These are phyloP conservation scores for Diogma glabrata DNA, from an alignment of 2,888 invertebrate genomes.

Conservation along the genomic window DNA sequence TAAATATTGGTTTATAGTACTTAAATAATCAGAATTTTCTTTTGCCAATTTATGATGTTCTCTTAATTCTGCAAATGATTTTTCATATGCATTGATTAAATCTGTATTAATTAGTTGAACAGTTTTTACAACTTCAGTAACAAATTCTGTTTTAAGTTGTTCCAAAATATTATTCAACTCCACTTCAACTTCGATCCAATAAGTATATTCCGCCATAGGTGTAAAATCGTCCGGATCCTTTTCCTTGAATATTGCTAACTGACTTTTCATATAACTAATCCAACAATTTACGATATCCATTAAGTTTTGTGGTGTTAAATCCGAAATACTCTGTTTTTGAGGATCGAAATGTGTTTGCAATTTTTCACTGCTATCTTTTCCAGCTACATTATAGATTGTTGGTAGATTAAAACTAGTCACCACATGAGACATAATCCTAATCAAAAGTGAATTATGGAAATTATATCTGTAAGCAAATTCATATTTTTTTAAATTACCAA, in stretches of 20 bases:
- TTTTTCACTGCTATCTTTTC: constrained; percentile 34
- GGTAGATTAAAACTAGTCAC: constrained; percentile 34
- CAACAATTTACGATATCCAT: constrained; percentile 41
- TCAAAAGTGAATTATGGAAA: not conserved
- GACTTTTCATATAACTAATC: constrained; percentile 39
- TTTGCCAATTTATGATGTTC: constrained; percentile 29
- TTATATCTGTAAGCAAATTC: too few species aligned
- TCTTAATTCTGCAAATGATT: constrained; percentile 22
- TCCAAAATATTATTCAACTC: constrained; percentile 68
- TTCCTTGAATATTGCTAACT: constrained; percentile 28
- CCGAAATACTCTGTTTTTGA: constrained; percentile 25
- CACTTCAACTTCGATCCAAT: constrained; percentile 73
- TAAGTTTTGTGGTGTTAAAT: constrained; percentile 37
- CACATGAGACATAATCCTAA: constrained; percentile 30
- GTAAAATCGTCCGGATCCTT: constrained; percentile 54
- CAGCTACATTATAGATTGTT: constrained; percentile 32
- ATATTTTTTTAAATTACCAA: constrained; percentile 26
- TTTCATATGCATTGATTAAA: constrained; percentile 25
- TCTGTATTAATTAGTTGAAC: constrained; percentile 18
- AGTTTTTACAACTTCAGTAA: constrained; percentile 25
- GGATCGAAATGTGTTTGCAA: constrained; percentile 31
- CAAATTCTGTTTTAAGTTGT: constrained; percentile 60
- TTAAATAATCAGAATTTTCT: constrained; percentile 34
- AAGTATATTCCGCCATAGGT: constrained; percentile 74
- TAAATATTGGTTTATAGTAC: constrained; percentile 33